phyloP scores from a whole-genome alignment of 1,140 invertebrate species.

The Maniola jurtina region DNA sequence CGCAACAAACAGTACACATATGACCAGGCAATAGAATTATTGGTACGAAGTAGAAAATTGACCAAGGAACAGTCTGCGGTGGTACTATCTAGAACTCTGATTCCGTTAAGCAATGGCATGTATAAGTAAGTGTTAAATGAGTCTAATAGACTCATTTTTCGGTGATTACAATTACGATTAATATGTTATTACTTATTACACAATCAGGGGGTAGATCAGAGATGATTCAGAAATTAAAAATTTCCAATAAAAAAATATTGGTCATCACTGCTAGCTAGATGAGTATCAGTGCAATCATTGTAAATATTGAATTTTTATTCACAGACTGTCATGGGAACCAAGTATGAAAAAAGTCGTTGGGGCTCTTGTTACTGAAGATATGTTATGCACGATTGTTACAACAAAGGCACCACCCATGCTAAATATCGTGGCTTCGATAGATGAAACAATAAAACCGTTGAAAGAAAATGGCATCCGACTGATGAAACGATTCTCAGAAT shows the following conservation, averaged over 20 bases:
- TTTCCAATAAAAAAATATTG: no score
- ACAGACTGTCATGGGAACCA: constrained; percentile 47
- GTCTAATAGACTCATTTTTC: no score
- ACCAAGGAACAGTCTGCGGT: constrained; percentile 70
- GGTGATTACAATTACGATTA: no score
- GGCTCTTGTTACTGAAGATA: constrained; percentile 34
- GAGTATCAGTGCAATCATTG: not conserved
- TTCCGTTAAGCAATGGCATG: constrained; percentile 47
- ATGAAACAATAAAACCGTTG: constrained; percentile 25
- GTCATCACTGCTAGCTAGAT: not conserved
- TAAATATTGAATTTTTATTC: not conserved
- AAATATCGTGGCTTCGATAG: constrained; percentile 23
- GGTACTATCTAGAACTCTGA: constrained; percentile 69
- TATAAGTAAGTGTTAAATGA: constrained; percentile 37
- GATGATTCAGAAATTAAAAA: no score
- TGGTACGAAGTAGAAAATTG: constrained; percentile 60
- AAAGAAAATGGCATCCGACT: constrained; percentile 15
- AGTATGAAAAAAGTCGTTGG: constrained; percentile 36
- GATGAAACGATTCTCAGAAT: constrained; percentile 25
- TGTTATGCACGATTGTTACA: constrained; percentile 22
- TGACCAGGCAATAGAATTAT: constrained; percentile 73
- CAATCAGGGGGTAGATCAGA: no score
- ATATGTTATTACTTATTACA: no score
- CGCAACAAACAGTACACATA: constrained; percentile 45
- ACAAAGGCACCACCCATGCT: constrained; percentile 32